Evolutionary conservation across 2,888 invertebrate genomes (phyloP).

Genomic region (Spodoptera picta): DNA sequence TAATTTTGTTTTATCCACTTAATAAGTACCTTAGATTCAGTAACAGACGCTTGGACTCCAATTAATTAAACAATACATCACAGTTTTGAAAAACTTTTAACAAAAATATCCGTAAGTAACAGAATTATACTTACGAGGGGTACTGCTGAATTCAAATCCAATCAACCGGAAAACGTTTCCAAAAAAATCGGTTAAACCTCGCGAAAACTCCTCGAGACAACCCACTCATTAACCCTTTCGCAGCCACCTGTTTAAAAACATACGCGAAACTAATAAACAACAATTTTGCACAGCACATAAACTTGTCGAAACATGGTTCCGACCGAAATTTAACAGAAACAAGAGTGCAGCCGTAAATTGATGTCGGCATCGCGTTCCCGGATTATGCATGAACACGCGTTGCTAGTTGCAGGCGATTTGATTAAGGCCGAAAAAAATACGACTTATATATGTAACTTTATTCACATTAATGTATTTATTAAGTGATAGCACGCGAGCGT

Average conservation of each 20-base stretch:
- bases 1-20: neutral
- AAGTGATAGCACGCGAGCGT: slow-evolving; percentile 70
- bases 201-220: neutral
- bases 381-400: slow-evolving; percentile 64
- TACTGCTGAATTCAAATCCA: too few relatives aligned
- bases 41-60: too few relatives aligned
- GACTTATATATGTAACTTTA: slow-evolving; percentile 65
- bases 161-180: too few relatives aligned
- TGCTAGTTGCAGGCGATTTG: slow-evolving; percentile 65
- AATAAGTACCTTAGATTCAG: too few relatives aligned
- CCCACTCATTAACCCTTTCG: neutral
- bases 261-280: slow-evolving; percentile 11
- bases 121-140: too few relatives aligned
- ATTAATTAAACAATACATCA: too few relatives aligned
- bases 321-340: slow-evolving; percentile 36
- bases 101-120: too few relatives aligned
- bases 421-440: slow-evolving; percentile 65
- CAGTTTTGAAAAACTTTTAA: too few relatives aligned
- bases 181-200: too few relatives aligned
- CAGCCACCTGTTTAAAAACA: slow-evolving; percentile 3
- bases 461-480: slow-evolving; percentile 76
- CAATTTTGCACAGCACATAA: slow-evolving; percentile 11
- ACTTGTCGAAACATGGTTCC: slow-evolving; percentile 20
- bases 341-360: slow-evolving; percentile 57
- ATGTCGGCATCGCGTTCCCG: slow-evolving; percentile 65